Conservation (phyloP, 2,797 vertebrate species). For the Hapalemur alaotrensis region DNA sequence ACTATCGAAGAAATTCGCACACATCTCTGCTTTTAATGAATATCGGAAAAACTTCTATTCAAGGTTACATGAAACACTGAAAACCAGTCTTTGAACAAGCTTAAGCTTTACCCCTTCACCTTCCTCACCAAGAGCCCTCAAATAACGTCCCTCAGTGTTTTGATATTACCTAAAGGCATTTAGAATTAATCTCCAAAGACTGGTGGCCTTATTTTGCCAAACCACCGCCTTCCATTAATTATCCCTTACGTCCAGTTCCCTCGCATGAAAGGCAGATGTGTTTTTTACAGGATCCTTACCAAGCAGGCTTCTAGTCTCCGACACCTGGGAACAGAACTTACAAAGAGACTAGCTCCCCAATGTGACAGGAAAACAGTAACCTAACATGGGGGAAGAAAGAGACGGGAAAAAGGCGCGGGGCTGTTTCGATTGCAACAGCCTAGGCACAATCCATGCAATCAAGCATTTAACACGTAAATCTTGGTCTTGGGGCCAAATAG, state of each 20-base stretch:
- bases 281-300: neutral
- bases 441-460: neutral
- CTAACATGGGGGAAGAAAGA: neutral
- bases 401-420: neutral
- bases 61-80: neutral
- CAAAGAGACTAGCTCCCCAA: neutral
- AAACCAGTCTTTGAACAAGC: neutral
- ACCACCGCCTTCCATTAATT: neutral
- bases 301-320: neutral
- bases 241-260: neutral
- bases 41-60: neutral
- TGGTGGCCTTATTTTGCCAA: neutral
- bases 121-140: neutral
- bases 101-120: constrained; percentile 12
- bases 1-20: neutral
- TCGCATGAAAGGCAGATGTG: neutral
- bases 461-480: neutral
- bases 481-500: neutral
- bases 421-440: neutral
- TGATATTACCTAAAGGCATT: neutral
- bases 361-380: neutral
- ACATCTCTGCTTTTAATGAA: neutral
- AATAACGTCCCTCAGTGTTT: neutral
- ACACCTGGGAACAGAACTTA: neutral
- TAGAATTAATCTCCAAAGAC: neutral